Evolutionary conservation across 2,113 vertebrate species (phyloP), one percentile per base, ranked within the genome.

Genomic region (Datnioides undecimradiatus): DNA sequence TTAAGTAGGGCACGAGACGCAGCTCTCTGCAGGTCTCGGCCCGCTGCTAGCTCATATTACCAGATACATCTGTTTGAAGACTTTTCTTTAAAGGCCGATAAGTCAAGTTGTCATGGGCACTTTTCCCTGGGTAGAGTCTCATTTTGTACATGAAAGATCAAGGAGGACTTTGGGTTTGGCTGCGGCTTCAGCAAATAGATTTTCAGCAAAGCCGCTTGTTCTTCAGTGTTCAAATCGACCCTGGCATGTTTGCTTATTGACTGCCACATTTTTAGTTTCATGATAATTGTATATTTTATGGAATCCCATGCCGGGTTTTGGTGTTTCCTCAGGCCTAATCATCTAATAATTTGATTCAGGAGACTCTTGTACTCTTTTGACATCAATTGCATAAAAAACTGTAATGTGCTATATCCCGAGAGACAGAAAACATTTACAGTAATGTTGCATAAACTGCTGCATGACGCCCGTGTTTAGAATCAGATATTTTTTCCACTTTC

Each of bases 31-130:
- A 84, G 73, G 73, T 83, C 81, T 48, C 17, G 1, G 58, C 57
- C 46, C 25, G 11, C 62, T 79, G 87, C 77, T 87, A 76, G 71
- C 73, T 91, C 87, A 60, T 78, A 92, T 92, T 85, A 88, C 65
- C 73, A 64, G 27, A 83, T 80, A 79, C 79, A 91, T 92, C 85
- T 84, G 55, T 91, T 85, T 80, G 52, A 82, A 54, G 77, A 67
- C 46, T 76, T 85, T 88, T 67, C 64, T 81, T 80, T 54, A 73
- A 74, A 83, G 69, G 73, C 43, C 3, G 40, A 81, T 87, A 79
- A 86, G 80, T 87, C 82, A 82, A 52, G 79, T 74, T 74, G 73
- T 83, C 84, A 71, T 27, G 5, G 54, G 29, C 58, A 48, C 58
- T 76, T 70, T 84, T 71, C 57, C 43, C 57, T 8, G 0, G 2